These are phyloP conservation scores for Polyodon spathula DNA, from an alignment of 2,113 vertebrate species.

Conservation along the genomic window DNA sequence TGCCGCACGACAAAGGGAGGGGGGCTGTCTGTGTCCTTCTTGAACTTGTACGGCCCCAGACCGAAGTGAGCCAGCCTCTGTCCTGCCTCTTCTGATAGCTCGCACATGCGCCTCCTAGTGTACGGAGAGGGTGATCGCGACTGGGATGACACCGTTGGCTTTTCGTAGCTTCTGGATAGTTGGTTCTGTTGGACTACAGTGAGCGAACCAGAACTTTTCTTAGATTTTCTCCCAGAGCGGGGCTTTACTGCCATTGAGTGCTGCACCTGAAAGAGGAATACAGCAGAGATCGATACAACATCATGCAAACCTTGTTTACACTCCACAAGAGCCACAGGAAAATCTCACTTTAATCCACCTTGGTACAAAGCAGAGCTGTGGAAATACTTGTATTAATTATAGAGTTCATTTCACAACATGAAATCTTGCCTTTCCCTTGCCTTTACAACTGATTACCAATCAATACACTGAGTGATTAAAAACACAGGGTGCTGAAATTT, in stretches of 20 bases:
- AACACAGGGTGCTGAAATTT: too few species aligned
- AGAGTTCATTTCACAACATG: too few species aligned
- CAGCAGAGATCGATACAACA: constrained; percentile 4
- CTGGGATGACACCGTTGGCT: constrained; percentile 79
- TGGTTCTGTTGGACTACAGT: constrained; percentile 2
- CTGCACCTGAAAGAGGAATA: constrained; percentile 26
- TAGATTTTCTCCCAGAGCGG: constrained; percentile 15
- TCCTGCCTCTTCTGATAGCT: constrained; percentile 71
- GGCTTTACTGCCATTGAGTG: constrained; percentile 35
- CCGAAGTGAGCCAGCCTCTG: constrained; percentile 78
- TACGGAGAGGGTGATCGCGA: constrained; percentile 81
- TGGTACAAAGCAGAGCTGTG: too few species aligned
- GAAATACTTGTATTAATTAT: too few species aligned
- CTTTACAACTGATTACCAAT: too few species aligned
- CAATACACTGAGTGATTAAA: too few species aligned
- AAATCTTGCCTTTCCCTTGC: too few species aligned
- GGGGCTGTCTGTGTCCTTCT: constrained; percentile 69
- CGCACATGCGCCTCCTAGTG: constrained; percentile 86
- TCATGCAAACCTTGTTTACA: too few species aligned
- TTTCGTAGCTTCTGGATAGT: constrained; percentile 56
- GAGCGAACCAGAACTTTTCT: constrained; percentile 7
- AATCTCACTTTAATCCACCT: too few species aligned
- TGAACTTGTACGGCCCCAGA: constrained; percentile 84
- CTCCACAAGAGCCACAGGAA: too few species aligned
- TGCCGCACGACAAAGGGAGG: constrained; percentile 76